Evolutionary conservation across 2,113 vertebrate species (phyloP), one percentile per base, ranked within the genome.

Genomic region (Amblyornis subalaris): DNA sequence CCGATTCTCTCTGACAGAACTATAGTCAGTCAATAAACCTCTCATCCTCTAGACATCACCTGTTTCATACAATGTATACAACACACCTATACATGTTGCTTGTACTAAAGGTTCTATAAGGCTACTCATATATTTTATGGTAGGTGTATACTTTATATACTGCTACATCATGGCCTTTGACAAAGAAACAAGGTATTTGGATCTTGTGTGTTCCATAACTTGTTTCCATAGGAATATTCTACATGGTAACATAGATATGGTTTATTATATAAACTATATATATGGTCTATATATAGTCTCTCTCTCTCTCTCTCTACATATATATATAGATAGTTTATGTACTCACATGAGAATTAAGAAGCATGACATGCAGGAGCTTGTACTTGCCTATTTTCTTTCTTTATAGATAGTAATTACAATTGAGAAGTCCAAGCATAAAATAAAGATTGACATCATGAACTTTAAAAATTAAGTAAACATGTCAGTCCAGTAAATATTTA

Each of bases 361-460:
- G 13, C 8, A 45, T 67, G 9, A 3, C 51, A 40, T 38, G 28
- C 3, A 75, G 28, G 11, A 28, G 6, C 2, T 14, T 58, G 26
- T 36, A 54, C 2, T 35, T 64, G 79, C n/a, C 4, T 54, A 18
- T 35, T 48, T 28, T 35, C 4, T 67, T 84, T 88, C 23, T 71
- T 54, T 54, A 28, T 5, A 15, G 21, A 50, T 18, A 50, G 3
- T 21, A 70, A 38, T 31, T 54, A 38, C 4, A 62, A 28, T 7
- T 88, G 20, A 79, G 9, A 78, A 54, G 31, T 23, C 31, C 38
- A 48, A 73, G 3, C 5, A 72, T 26, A 24, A 45, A 54, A 29
- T 67, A 48, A 74, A 70, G 23, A 10, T 31, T 3, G 0, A 38
- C 7, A 44, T 29, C 0, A 3, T 0, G 0, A 23, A 74, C 26